Base-by-base conservation (phyloP, 2,113 vertebrate species). In the Alethe diademata region DNA sequence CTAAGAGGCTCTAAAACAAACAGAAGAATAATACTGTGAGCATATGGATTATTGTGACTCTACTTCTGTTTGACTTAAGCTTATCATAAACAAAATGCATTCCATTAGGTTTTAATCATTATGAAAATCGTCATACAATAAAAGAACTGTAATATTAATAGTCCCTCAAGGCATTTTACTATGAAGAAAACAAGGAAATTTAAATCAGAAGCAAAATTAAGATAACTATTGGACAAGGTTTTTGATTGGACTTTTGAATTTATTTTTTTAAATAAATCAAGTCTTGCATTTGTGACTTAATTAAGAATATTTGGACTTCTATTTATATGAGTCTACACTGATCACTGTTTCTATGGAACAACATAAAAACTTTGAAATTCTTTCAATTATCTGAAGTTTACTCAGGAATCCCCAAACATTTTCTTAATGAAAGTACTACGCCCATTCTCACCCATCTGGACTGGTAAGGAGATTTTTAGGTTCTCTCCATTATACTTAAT, bases 1-100 rank as follows among this genome's bases (percentile, higher is more conserved):
- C 98, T 33, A 99, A 98, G 36, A 99, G 98, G 67, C 19, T 96
- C 99, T 99, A 86, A 83, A 96, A n/a, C 17, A 92, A 67, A 54
- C 33, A 92, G 8, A 65, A 36, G 18, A 78, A 75, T 16, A 85
- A 50, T 23, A 69, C 35, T 7, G 11, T 81, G 28, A 94, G 6
- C 15, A 74, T 28, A 40, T 9, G 38, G 13, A 48, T 61, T 53
- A 33, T 1, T 85, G 62, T 45, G 45, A 43, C 14, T 43, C 15
- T n/a, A 5, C 4, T 71, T 33, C 18, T 85, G 20, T 42, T 61
- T 75, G 31, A 78, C 11, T 19, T 43, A 42, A 75, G 38, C 54
- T 53, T 35, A 22, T 14, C 45, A 71, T 29, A 60, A 88, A 67
- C 45, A 82, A 86, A 86, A 50, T 73, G 33, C 47, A 73, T 40